Percentiles rank a stretch among this genome's conserved stretches.
phyloP scores from a whole-genome alignment of 2,888 invertebrate species.

The Calliphora vomitoria region DNA sequence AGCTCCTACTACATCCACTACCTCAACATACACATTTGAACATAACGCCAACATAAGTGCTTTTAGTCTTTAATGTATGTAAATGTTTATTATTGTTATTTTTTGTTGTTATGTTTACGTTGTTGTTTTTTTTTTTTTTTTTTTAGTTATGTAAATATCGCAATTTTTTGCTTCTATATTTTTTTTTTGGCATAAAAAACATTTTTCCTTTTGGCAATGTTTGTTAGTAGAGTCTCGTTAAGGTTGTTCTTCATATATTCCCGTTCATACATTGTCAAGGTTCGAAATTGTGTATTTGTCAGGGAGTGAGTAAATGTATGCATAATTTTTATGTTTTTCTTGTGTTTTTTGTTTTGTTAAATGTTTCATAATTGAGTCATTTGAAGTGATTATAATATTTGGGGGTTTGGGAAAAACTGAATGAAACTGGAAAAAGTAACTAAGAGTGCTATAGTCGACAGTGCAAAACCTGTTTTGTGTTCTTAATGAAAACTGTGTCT shows the following conservation, averaged over 20 bases:
- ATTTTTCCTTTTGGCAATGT: slow-evolving; percentile 42
- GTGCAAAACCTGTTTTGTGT: too few relatives aligned
- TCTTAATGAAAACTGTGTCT: too few relatives aligned
- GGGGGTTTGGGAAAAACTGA: background rate
- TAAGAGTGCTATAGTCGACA: background rate
- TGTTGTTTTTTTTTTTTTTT: slow-evolving; percentile 39
- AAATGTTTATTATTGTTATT: slow-evolving; percentile 66
- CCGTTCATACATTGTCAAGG: slow-evolving; percentile 19
- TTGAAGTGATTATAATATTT: slow-evolving; percentile 64
- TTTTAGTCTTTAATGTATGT: slow-evolving; percentile 71
- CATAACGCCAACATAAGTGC: slow-evolving; percentile 55
- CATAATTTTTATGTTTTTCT: slow-evolving; percentile 41
- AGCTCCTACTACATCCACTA: slow-evolving; percentile 33
- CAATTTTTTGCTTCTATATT: background rate
- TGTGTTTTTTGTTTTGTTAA: slow-evolving; percentile 47
- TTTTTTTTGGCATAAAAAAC: slow-evolving; percentile 14
- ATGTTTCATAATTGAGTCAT: slow-evolving; percentile 71
- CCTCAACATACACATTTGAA: background rate
- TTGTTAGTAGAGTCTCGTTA: background rate
- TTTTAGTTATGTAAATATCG: slow-evolving; percentile 57
- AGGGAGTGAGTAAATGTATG: slow-evolving; percentile 39
- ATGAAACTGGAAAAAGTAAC: background rate
- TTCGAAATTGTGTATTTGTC: slow-evolving; percentile 26
- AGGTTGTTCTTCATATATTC: slow-evolving; percentile 29
- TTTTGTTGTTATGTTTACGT: slow-evolving; percentile 34